phyloP scores from a whole-genome alignment of 2,888 invertebrate genomes.

The Morinoia aosen region DNA sequence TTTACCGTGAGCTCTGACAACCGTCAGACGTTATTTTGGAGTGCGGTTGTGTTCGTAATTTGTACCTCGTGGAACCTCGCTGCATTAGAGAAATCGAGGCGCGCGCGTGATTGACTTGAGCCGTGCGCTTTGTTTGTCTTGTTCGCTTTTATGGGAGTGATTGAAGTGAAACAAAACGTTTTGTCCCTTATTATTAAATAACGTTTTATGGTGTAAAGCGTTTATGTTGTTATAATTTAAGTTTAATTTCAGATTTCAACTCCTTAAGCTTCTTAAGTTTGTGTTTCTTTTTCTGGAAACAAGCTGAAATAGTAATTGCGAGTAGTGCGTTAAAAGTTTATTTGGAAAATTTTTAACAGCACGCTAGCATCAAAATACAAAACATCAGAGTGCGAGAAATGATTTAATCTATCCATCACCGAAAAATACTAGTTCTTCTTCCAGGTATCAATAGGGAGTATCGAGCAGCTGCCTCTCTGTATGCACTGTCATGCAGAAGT shows the following conservation, averaged over 20 bases:
- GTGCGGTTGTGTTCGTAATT: not conserved
- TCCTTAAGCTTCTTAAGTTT: too few species aligned
- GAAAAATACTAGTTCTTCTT: not conserved
- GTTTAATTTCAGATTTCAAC: not conserved
- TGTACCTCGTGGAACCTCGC: not conserved
- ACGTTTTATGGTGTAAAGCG: not conserved
- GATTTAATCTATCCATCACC: not conserved
- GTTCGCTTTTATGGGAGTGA: not conserved
- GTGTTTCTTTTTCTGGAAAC: not conserved
- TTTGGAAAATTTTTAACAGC: not conserved
- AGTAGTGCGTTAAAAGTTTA: not conserved
- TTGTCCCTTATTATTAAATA: not conserved
- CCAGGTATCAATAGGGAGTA: not conserved
- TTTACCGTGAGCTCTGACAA: not conserved
- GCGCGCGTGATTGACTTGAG: not conserved
- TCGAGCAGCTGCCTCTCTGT: not conserved
- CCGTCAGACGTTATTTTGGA: not conserved
- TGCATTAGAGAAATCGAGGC: not conserved
- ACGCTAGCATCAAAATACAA: not conserved
- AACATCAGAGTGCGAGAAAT: not conserved
- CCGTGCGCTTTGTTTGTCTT: not conserved
- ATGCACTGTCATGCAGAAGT: not conserved
- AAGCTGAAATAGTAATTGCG: not conserved
- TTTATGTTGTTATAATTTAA: not conserved
- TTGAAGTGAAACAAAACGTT: not conserved